Conservation (phyloP, 2,113 vertebrate species). For the Chionis minor region DNA sequence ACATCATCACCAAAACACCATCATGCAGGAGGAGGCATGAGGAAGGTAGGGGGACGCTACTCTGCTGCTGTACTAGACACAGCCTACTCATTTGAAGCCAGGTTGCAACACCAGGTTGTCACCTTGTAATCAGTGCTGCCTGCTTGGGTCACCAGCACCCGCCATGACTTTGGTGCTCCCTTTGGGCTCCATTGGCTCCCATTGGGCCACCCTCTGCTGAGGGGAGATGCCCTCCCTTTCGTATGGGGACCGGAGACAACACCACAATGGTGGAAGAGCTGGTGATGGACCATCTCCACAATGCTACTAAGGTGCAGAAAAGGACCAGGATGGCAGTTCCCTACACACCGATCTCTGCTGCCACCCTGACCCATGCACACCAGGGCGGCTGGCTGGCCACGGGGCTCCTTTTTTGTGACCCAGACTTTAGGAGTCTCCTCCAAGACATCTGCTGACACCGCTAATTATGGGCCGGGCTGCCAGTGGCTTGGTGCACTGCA, state of each 20-base stretch:
- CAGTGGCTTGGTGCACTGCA: neutral
- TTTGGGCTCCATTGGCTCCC: neutral
- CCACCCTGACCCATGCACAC: neutral
- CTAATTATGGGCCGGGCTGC: neutral
- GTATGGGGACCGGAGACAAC: neutral
- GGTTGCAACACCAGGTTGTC: neutral
- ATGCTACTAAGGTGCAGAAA: neutral
- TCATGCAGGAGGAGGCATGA: fast-evolving
- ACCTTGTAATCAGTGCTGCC: neutral
- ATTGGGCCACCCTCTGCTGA: neutral
- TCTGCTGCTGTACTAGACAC: no score
- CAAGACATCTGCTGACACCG: neutral
- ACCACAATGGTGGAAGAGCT: fast-evolving
- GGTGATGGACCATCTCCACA: neutral
- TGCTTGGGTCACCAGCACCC: neutral
- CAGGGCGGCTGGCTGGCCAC: neutral
- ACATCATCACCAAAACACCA: neutral
- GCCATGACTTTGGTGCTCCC: neutral
- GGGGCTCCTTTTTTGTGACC: neutral
- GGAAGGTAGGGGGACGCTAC: neutral
- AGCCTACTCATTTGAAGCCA: neutral
- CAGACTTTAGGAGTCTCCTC: neutral
- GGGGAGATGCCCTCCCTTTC: neutral
- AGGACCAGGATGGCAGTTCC: neutral
- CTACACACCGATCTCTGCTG: fast-evolving